phyloP scores from a whole-genome alignment of 2,113 vertebrate species.

The Elanus axillaris region DNA sequence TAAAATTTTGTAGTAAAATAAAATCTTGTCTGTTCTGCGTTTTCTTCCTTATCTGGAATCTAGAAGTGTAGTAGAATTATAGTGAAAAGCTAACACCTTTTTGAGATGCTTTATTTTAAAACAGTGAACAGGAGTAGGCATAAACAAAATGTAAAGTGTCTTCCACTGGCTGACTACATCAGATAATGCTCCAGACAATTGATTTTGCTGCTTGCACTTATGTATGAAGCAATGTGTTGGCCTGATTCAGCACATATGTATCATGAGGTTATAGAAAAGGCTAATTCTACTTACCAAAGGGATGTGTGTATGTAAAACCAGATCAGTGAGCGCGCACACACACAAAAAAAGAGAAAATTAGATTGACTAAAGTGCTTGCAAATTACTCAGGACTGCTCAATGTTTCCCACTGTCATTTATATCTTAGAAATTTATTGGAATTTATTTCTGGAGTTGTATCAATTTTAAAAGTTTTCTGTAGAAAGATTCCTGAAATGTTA shows the following conservation, averaged over 20 bases:
- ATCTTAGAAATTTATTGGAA: background rate
- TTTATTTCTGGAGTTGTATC: background rate
- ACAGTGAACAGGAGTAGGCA: constrained; percentile 15
- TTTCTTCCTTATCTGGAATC: background rate
- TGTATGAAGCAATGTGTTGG: background rate
- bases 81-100: background rate
- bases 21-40: background rate
- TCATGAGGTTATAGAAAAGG: background rate
- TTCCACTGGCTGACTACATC: constrained; percentile 28
- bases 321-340: accelerated
- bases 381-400: background rate
- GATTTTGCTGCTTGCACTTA: constrained; percentile 51
- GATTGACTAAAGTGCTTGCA: background rate
- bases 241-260: constrained; percentile 47
- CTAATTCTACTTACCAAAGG: background rate
- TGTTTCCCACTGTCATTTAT: background rate
- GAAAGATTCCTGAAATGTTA: background rate
- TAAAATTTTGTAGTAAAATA: background rate
- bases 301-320: background rate
- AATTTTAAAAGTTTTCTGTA: background rate
- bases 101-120: constrained; percentile 39
- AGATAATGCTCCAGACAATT: constrained; percentile 62
- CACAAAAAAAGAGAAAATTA: background rate
- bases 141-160: constrained; percentile 48
- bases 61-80: background rate